A percentile compares a stretch with the other conserved stretches of the same genome.
phyloP scores from a whole-genome alignment of 2,797 vertebrate genomes.

The Acrossocheilus fasciatus region DNA sequence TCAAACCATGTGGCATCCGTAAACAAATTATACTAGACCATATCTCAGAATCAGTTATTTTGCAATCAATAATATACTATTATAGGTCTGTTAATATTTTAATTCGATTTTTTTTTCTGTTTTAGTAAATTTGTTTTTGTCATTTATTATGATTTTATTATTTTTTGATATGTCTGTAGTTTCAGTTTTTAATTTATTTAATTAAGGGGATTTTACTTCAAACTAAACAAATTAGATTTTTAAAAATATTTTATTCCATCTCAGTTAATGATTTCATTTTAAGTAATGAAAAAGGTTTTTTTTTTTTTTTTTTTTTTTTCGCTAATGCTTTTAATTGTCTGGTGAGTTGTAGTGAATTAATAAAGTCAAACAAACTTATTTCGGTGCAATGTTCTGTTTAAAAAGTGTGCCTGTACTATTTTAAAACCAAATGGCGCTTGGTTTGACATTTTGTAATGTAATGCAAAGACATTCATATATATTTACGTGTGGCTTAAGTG shows the following conservation, averaged over 20 bases:
- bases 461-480: conserved; percentile 21
- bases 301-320: not conserved
- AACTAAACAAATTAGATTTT: not conserved
- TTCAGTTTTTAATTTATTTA: not conserved
- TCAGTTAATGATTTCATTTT: not conserved
- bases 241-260: not conserved
- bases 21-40: not conserved
- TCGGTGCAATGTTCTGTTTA: not conserved
- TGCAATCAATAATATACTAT: not conserved
- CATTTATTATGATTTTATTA: no score
- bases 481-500: conserved; percentile 29
- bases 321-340: not conserved
- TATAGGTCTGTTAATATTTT: not conserved
- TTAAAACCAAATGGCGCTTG: not conserved
- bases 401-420: not conserved
- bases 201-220: not conserved
- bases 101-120: not conserved
- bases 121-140: not conserved
- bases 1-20: not conserved
- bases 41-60: not conserved
- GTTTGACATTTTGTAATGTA: not conserved
- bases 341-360: not conserved
- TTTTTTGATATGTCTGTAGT: not conserved
- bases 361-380: not conserved
- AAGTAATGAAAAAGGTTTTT: not conserved